These are phyloP conservation scores for Mus minutoides DNA, from an alignment of 2,797 vertebrate species.

Conservation along the genomic window DNA sequence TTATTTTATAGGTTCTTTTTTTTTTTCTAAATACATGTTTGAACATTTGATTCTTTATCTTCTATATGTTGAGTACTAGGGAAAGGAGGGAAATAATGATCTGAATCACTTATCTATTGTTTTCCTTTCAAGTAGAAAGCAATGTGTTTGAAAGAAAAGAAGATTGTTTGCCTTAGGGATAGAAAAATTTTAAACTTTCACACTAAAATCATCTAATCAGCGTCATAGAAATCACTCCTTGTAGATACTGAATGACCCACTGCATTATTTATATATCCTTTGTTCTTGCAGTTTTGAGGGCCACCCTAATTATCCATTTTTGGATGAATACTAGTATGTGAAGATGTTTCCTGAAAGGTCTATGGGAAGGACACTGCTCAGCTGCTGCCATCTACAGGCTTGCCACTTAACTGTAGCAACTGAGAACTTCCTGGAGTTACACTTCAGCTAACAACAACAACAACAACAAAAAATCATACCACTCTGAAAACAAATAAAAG, in stretches of 20 bases:
- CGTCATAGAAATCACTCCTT: neutral
- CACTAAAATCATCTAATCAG: neutral
- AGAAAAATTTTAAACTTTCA: neutral
- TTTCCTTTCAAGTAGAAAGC: neutral
- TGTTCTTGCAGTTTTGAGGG: neutral
- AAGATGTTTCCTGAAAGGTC: neutral
- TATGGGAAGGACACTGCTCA: neutral
- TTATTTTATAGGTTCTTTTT: no score
- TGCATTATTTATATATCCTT: neutral
- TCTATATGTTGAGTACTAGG: neutral
- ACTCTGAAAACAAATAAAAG: neutral
- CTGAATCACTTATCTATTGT: neutral
- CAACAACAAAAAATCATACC: neutral
- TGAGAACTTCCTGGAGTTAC: neutral
- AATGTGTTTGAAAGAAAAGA: neutral
- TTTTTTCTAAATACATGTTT: neutral
- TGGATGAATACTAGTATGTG: neutral
- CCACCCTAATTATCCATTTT: neutral
- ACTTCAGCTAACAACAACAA: neutral
- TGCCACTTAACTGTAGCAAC: neutral
- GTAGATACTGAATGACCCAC: neutral
- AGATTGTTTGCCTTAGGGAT: neutral
- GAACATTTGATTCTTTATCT: neutral
- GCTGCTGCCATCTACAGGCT: neutral
- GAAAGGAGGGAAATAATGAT: neutral